Evolutionary conservation across 2,797 vertebrate species (phyloP), one percentile per base, ranked within the genome.

Genomic region (Myripristis murdjan): DNA sequence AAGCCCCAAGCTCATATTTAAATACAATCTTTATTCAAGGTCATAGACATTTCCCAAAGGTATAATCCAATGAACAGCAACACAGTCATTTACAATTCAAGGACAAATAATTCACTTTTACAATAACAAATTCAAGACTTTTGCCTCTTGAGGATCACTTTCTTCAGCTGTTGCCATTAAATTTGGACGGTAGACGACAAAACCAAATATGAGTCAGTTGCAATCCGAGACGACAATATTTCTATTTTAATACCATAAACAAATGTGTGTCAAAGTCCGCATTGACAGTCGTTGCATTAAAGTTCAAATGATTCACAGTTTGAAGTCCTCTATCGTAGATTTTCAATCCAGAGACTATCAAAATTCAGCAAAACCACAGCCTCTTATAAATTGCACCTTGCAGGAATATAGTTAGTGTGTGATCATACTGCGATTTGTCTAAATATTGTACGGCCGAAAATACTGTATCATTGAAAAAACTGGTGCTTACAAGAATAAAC

Each of bases 1-100:
- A 37, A 39, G 43, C 9, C 31, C 44, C 0, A 24, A 33, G 20
- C 68, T 83, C 64, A 90, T 89, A 87, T 89, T 90, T 82, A 78
- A 92, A 92, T 90, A 92, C 89, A 91, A 84, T 91, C 82, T 92
- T 94, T 92, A 93, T 92, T 92, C 76, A 85, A 90, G 89, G 77
- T 83, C 70, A 89, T 84, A 85, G 84, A 93, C 82, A 91, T 81
- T 65, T 93, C 75, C 75, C 81, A 88, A 92, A 89, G 68, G 73
- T 91, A 90, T 89, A 82, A 89, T 92, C 90, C 91, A 87, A 74
- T 91, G 73, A 93, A 94, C 91, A 92, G 87, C 87, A 92, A 93
- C 88, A 94, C 91, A 89, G 85, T 89, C 84, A 71, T 90, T 86
- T 91, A 88, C 82, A 91, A 81, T 91, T 90, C 80, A 92, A 93